Evolutionary conservation across 1,140 invertebrate genomes (phyloP), one percentile per base, ranked within the genome.

Genomic region (Drosophila nikananu): DNA sequence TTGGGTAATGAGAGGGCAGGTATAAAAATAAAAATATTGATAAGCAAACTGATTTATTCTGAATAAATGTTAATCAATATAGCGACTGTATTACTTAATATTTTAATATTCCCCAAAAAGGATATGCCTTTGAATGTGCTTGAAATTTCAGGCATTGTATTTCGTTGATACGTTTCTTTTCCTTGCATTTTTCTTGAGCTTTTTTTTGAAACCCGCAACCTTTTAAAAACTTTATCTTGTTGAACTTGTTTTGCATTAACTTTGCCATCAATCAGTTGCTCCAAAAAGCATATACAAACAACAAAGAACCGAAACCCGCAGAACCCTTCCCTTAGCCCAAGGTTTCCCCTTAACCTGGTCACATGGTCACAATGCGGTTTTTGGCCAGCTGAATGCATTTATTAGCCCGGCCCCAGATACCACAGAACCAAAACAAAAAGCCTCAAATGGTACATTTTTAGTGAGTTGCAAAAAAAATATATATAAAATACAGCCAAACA

Each of bases 371-470:
- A 49, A 19, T 81, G 81, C 39, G 81, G 81, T 61, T 72, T 65
- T 55, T 37, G 52, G 73, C 63, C 77, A 58, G 62, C 65, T 71
- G 63, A 81, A 77, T 84, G 81, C 81, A 83, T 77, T 77, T 77
- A 72, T 72, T 52, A 73, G 44, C 66, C 42, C 64, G 42, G 5
- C 35, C 35, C 25, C 42, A 37, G 49, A n/a, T n/a, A n/a, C n/a
- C n/a, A n/a, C 65, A 73, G 61, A 70, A 55, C 17, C 63, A 66
- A 77, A 78, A 57, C 44, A n/a, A 60, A 83, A 84, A 61, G 54
- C 54, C 75, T 68, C 65, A 66, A 74, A 63, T 86, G 83, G 61
- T 60, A 78, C 54, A 86, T 86, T 76, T 84, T 86, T 75, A 81
- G 78, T 75, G 64, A 79, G 74, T 76, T 75, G 74, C 46, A 48